Conservation (phyloP, 2,888 invertebrate species). For the Chrysopilus asiliformis region DNA sequence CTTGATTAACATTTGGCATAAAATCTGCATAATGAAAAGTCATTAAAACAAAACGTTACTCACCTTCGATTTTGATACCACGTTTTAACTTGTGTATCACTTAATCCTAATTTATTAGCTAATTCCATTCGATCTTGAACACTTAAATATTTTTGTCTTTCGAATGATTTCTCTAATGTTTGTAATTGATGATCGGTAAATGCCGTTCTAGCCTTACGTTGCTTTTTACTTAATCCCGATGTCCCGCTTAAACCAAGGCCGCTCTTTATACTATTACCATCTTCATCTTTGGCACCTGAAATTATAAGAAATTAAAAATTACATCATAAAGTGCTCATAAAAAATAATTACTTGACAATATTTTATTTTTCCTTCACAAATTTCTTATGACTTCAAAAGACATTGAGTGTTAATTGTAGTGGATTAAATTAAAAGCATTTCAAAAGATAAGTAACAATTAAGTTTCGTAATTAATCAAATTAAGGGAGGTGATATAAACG, state of each 20-base stretch:
- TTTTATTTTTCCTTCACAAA: too few species aligned
- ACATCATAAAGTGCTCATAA: too few species aligned
- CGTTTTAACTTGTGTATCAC: slow-evolving; percentile 99
- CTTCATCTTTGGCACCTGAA: slow-evolving; percentile 75
- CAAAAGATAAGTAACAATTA: too few species aligned
- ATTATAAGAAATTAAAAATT: slow-evolving; percentile 16
- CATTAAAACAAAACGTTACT: slow-evolving; percentile 25
- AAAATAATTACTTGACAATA: too few species aligned
- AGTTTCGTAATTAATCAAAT: too few species aligned
- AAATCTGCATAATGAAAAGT: neutral
- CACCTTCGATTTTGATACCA: slow-evolving; percentile 99
- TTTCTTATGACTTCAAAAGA: too few species aligned
- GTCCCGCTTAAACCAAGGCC: slow-evolving; percentile 29
- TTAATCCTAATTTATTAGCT: slow-evolving; percentile 87
- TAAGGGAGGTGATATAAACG: too few species aligned
- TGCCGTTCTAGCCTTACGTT: slow-evolving; percentile 91
- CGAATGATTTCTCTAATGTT: slow-evolving; percentile 92
- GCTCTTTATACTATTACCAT: slow-evolving; percentile 41
- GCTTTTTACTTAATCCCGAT: slow-evolving; percentile 68
- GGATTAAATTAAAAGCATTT: too few species aligned
- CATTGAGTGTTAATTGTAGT: too few species aligned
- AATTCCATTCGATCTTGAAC: slow-evolving; percentile 98
- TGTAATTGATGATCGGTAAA: slow-evolving; percentile 98
- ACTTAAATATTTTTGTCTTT: slow-evolving; percentile 90
- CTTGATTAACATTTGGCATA: too few species aligned